These are phyloP conservation scores for Erythrocercus mccallii DNA, from an alignment of 2,113 vertebrate genomes.

Conservation along the genomic window DNA sequence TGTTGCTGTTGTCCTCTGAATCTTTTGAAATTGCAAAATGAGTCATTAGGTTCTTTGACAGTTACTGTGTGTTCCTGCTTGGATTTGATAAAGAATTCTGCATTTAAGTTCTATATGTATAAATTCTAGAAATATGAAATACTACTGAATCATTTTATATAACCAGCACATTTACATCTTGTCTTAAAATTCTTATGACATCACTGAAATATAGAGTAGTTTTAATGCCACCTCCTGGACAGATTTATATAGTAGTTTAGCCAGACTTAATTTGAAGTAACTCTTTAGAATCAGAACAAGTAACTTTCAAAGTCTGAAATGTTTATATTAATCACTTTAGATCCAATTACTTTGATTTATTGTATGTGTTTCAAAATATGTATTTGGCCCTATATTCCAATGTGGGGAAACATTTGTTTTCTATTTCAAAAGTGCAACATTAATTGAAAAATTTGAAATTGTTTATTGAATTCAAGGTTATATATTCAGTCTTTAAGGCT, in stretches of 20 bases:
- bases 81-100: neutral
- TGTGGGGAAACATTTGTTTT: neutral
- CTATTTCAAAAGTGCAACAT: neutral
- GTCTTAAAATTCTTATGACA: neutral
- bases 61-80: neutral
- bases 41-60: neutral
- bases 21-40: neutral
- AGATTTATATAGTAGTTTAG: neutral
- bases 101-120: neutral
- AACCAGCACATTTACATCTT: neutral
- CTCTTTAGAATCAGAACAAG: neutral
- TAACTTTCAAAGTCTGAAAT: neutral
- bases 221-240: conserved; percentile 61
- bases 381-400: neutral
- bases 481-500: neutral
- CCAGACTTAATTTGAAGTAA: neutral
- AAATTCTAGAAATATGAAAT: neutral
- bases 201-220: neutral
- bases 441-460: neutral
- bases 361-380: neutral
- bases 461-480: neutral
- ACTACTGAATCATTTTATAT: neutral
- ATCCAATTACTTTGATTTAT: neutral
- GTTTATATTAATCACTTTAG: neutral
- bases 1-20: neutral